Evolutionary conservation across 1,140 invertebrate species (phyloP), one percentile per base, ranked within the genome.

Genomic region (Cyrtorhinus lividipennis): DNA sequence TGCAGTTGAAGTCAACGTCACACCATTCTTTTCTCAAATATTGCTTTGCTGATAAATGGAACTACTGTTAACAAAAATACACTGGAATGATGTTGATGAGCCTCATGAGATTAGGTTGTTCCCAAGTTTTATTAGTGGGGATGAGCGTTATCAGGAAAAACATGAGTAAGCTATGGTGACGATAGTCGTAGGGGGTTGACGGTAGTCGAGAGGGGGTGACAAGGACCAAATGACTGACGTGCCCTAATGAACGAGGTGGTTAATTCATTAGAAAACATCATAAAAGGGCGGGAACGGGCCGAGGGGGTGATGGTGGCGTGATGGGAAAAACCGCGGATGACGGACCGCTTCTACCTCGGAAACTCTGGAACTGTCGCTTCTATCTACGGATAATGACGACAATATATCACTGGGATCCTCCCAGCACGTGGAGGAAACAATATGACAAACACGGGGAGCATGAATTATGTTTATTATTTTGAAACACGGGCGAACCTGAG

Each of bases 381-480:
- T 53, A 53, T 53, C 48, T 24, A 26, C 23, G 58, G 20, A 59
- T 59, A 59, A 59, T 59, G 58, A 59, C 58, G 24, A 30, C 26
- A n/a, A 59, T 59, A 59, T 59, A 59, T 59, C 58, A 59, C n/a
- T n/a, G n/a, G n/a, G n/a, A n/a, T 13, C 58, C 24, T 27, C 24
- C 58, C 20, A 8, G 24, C 58, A 59, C 58, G 58, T 59, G 26
- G 58, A 59, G 58, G 58, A 59, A 59, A 59, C 58, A 59, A 59
- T 59, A 59, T 59, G 58, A 59, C 58, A 59, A 59, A 59, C 58
- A 26, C n/a, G 48, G 12, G 5, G 48, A 24, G 24, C 26, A 59
- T 59, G 58, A 59, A 59, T 59, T 59, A 59, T 59, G 58, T 27
- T 59, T 59, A 59, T 59, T 59, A 59, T 59, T 59, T 59, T 30